These are phyloP conservation scores for Anoura caudifer DNA, from an alignment of 2,113 vertebrate species.

Conservation along the genomic window DNA sequence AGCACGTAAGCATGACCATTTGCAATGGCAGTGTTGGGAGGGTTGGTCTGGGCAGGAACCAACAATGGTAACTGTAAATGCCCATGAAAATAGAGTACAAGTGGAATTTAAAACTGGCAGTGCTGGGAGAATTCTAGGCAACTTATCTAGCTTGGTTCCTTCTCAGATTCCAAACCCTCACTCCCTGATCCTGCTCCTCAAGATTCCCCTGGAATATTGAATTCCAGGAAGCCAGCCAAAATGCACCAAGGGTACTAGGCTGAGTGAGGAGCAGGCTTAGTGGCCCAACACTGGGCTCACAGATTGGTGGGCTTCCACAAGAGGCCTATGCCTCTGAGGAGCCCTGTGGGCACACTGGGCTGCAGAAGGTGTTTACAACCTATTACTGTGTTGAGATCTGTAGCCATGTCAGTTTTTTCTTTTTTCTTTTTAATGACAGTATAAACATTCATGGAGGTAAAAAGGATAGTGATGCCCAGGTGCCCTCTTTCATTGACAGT, in stretches of 20 bases:
- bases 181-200: not conserved
- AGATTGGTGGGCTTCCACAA: not conserved
- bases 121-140: not conserved
- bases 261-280: not conserved
- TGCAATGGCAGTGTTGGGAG: not conserved
- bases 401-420: not conserved
- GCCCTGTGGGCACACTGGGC: not conserved
- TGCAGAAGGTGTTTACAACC: not conserved
- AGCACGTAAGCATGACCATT: not conserved
- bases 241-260: not conserved
- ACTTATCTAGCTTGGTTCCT: not conserved
- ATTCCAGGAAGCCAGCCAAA: not conserved
- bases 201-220: not conserved
- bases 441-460: conserved; percentile 10
- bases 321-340: not conserved
- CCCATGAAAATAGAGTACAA: not conserved
- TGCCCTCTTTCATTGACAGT: conserved; percentile 5
- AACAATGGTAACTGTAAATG: not conserved
- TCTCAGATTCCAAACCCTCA: not conserved
- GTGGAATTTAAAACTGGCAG: not conserved
- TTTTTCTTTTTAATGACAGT: not conserved
- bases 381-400: not conserved
- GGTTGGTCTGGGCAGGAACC: not conserved
- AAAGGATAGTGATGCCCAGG: not conserved
- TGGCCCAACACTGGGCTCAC: not conserved